Evolutionary conservation across 53 echinoderm and acorn worm species (phyloP), one percentile per base, ranked within the genome.

Genomic region (Paelopatides confundens): DNA sequence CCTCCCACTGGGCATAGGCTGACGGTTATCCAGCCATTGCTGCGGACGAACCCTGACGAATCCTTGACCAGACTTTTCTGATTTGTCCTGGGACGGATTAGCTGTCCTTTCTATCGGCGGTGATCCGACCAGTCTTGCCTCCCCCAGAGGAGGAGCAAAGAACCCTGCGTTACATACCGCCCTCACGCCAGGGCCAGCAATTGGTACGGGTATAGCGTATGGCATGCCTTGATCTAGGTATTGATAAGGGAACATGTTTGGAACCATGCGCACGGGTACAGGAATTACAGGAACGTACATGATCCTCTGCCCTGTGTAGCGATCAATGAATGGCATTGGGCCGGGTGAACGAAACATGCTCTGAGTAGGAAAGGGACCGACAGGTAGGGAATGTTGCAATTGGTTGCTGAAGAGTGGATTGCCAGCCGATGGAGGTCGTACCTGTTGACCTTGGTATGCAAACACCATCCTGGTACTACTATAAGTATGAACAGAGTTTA

Each of bases 241-340:
- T 2, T 92, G 81, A 12, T 71, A 90, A 39, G 69, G 90, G 23
- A 81, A 87, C 6, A 91, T 34, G 62, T 89, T 85, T 5, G 86
- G 69, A 39, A 93, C 69, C 92, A 96, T 92, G 31, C 94, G 63
- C 8, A 94, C 36, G 13, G 92, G 96, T 87, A 96, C 90, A 4
- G 91, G 94, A 90, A 96, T 97, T 35, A 97, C 86, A 4, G 96
- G 96, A 38, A 95, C 85, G 49, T 92, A 87, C 76, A 91, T 66
- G 32, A 96, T 21, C 53, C 94, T 85, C 83, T 94, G 90, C 24
- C 98, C 98, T 1, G 95, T 95, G 81, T 81, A 88, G 3, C 95
- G 94, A 87, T 96, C 96, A 18, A 96, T 87, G 18, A 70, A 81
- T 37, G 91, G 96, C 76, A 95, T 91, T 30, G 96, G 96, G 89